Percentiles rank a stretch among this genome's conserved stretches.
phyloP scores from a whole-genome alignment of 2,888 invertebrate genomes.

The Ophion obscuratus region DNA sequence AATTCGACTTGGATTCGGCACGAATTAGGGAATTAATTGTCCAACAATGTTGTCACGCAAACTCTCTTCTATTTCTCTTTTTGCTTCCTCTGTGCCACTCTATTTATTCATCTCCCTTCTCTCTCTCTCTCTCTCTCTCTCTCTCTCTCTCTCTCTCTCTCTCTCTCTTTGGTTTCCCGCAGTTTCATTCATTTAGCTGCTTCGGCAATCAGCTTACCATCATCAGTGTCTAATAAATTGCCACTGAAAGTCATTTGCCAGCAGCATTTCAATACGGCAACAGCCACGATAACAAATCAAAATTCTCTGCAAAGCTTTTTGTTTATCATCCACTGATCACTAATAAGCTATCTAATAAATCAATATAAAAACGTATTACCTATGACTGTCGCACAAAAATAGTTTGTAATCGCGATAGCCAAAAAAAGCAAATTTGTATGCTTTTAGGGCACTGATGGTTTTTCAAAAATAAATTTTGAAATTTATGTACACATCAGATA shows the following conservation, averaged over 20 bases:
- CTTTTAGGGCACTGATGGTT: conserved; percentile 30
- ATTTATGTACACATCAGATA: not conserved
- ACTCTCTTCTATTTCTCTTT: conserved; percentile 18
- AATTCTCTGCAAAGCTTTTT: too few species aligned
- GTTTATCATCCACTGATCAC: too few species aligned
- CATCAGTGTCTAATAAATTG: conserved; percentile 73
- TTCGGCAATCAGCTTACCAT: not conserved
- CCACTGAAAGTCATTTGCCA: conserved; percentile 75
- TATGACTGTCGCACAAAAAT: too few species aligned
- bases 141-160: not conserved
- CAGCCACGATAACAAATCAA: too few species aligned
- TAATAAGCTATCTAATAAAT: too few species aligned
- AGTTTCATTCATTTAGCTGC: conserved; percentile 1
- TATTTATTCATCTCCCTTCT: not conserved
- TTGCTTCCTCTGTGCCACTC: not conserved
- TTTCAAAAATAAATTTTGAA: too few species aligned
- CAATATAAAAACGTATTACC: too few species aligned
- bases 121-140: conserved; percentile 6
- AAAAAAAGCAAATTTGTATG: too few species aligned
- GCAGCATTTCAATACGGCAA: conserved; percentile 78
- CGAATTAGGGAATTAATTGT: conserved; percentile 81
- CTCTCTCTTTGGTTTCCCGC: not conserved
- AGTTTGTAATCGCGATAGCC: too few species aligned
- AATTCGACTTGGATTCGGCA: conserved; percentile 78
- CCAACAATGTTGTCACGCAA: conserved; percentile 77